phyloP scores from a whole-genome alignment of 2,113 vertebrate genomes.

The Tretioscincus oriximinensis region DNA sequence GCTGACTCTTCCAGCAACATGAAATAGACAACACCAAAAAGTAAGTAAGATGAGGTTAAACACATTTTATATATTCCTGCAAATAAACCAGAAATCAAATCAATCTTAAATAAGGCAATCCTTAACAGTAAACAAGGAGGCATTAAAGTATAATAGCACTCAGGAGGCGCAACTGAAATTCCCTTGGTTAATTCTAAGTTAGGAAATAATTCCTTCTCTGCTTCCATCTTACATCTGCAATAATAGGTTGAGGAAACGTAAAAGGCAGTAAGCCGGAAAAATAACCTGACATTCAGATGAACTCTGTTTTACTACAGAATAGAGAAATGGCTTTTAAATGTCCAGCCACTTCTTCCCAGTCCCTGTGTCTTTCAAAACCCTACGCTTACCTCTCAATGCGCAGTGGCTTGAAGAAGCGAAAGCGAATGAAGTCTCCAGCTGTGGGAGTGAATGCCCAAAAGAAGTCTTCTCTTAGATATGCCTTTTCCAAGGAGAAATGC shows the following conservation, averaged over 20 bases:
- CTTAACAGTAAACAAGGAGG: not conserved
- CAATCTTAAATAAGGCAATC: not conserved
- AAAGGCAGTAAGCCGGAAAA: not conserved
- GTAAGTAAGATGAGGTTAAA: no score
- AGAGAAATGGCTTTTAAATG: not conserved
- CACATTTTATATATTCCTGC: not conserved
- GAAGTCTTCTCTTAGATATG: slow-evolving; percentile 95
- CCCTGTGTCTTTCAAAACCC: not conserved
- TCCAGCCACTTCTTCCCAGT: not conserved
- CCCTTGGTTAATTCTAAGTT: not conserved
- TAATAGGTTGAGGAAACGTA: not conserved
- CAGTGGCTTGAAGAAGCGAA: slow-evolving; percentile 94
- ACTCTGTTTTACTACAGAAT: not conserved
- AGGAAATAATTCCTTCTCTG: not conserved
- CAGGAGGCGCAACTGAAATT: not conserved
- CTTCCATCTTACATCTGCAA: not conserved
- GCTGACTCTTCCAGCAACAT: no score
- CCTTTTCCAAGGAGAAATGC: slow-evolving; percentile 98
- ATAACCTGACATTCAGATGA: not conserved
- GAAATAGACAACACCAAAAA: no score
- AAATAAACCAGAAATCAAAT: not conserved
- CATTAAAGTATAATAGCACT: not conserved
- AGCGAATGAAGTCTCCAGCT: slow-evolving; percentile 93
- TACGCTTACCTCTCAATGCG: slow-evolving; percentile 87
- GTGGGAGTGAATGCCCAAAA: slow-evolving; percentile 98